A percentile compares a stretch with the other conserved stretches of the same genome.
Conservation (phyloP, 2,888 invertebrate genomes). For the Danaus chrysippus region DNA sequence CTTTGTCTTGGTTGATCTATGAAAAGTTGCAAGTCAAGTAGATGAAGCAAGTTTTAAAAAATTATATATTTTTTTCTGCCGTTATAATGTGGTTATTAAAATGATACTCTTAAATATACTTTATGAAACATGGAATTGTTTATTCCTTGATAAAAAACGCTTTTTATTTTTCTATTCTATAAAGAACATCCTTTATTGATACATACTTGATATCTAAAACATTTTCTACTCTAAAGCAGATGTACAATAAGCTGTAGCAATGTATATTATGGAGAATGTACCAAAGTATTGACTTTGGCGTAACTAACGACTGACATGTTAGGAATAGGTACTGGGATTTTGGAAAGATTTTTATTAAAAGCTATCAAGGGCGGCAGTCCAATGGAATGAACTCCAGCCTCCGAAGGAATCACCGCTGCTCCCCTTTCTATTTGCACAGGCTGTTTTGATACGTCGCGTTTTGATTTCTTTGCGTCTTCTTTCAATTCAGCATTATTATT, state of each 20-base stretch:
- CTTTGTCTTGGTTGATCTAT: slow-evolving; percentile 21
- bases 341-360: slow-evolving; percentile 56
- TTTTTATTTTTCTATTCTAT: no score
- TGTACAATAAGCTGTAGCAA: no score
- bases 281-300: slow-evolving; percentile 58
- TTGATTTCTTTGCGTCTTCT: slow-evolving; percentile 26
- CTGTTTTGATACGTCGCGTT: slow-evolving; percentile 37
- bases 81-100: background rate
- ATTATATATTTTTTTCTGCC: background rate
- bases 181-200: no score
- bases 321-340: slow-evolving; percentile 65
- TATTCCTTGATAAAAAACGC: no score
- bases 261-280: slow-evolving; percentile 32
- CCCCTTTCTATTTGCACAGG: slow-evolving; percentile 50
- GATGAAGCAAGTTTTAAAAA: slow-evolving; percentile 13
- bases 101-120: no score
- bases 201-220: no score
- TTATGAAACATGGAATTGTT: no score
- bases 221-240: no score
- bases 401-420: slow-evolving; percentile 50
- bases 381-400: slow-evolving; percentile 54
- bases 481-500: background rate
- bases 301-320: slow-evolving; percentile 67
- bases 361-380: slow-evolving; percentile 55
- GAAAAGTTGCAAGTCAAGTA: slow-evolving; percentile 10